phyloP scores from a whole-genome alignment of 2,888 invertebrate species.

The Epiblema foenella region DNA sequence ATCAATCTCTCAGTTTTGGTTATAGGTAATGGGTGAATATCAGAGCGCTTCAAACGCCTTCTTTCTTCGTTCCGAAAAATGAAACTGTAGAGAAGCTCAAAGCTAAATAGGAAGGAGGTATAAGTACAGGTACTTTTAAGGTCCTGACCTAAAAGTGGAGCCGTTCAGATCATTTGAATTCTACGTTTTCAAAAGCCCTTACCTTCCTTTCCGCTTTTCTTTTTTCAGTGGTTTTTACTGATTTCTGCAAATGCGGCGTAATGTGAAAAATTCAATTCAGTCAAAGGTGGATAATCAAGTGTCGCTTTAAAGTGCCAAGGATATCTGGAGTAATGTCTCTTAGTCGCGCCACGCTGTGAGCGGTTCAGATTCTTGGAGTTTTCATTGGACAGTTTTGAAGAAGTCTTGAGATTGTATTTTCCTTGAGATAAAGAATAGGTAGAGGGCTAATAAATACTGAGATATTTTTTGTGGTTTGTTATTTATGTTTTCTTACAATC shows the following conservation, averaged over 20 bases:
- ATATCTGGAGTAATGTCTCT: constrained; percentile 4
- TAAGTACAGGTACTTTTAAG: too few relatives aligned
- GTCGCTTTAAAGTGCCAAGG: constrained; percentile 11
- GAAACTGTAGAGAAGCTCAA: background rate
- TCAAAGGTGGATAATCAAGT: constrained; percentile 7
- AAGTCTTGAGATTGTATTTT: background rate
- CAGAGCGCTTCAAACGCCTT: too few relatives aligned
- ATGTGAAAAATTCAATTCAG: constrained; percentile 2
- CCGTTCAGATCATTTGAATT: background rate
- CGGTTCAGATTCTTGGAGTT: background rate
- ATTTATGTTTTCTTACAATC: background rate
- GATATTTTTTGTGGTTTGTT: background rate
- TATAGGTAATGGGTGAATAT: too few relatives aligned
- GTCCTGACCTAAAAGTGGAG: too few relatives aligned
- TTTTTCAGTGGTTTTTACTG: constrained; percentile 15
- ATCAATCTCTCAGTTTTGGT: too few relatives aligned
- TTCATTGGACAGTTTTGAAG: background rate
- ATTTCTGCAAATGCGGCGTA: constrained; percentile 14
- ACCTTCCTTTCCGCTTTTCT: background rate
- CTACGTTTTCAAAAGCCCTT: background rate
- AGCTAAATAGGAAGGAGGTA: too few relatives aligned
- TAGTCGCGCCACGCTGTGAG: background rate
- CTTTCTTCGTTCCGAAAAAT: too few relatives aligned
- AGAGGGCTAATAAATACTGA: background rate
- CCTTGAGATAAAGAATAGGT: background rate